phyloP scores from a whole-genome alignment of 2,888 invertebrate genomes.

The Panzeria rudis region DNA sequence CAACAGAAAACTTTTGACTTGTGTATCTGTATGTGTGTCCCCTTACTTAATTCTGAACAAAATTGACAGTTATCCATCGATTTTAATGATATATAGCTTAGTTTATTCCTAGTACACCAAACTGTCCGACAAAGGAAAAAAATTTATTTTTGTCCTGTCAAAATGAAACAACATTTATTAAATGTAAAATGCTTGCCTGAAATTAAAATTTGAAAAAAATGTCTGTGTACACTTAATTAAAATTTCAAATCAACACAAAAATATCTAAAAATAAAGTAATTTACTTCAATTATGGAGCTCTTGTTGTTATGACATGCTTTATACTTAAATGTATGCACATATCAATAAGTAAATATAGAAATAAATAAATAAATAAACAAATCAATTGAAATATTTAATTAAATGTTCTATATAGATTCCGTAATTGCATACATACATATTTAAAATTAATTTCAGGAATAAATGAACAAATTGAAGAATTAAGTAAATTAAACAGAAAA shows the following conservation, averaged over 20 bases:
- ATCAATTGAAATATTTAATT: slow-evolving; percentile 31
- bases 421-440: no score
- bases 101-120: no score
- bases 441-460: not conserved
- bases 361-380: slow-evolving; percentile 13
- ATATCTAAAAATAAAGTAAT: slow-evolving; percentile 19
- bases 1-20: no score
- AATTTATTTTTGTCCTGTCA: no score
- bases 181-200: no score
- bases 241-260: slow-evolving; percentile 14
- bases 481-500: not conserved
- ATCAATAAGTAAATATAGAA: slow-evolving; percentile 3
- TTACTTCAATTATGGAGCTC: slow-evolving; percentile 16
- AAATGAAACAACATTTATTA: no score
- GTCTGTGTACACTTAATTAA: not conserved
- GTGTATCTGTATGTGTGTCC: no score
- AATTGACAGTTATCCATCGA: no score
- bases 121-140: no score
- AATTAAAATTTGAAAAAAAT: no score
- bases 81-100: no score
- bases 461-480: not conserved
- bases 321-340: not conserved
- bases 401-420: slow-evolving; percentile 5
- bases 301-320: slow-evolving; percentile 17
- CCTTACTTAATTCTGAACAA: no score